Evolutionary conservation across 2,797 vertebrate genomes (phyloP).

Genomic region (Darevskia mixta): DNA sequence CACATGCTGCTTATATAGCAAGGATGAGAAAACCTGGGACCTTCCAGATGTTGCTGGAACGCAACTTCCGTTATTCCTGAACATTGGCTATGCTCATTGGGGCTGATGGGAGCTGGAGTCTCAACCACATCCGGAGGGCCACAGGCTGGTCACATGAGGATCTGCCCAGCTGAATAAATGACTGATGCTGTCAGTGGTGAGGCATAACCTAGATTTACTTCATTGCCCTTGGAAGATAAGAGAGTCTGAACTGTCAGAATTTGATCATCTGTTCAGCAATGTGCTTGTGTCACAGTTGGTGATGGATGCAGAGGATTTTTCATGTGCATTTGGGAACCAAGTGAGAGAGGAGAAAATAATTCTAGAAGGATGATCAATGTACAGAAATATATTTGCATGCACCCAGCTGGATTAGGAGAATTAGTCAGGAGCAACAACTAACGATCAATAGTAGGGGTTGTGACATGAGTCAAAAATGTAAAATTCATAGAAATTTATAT

Average conservation of each 20-base stretch:
- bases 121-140: neutral
- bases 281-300: neutral
- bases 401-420: neutral
- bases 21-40: neutral
- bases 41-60: neutral
- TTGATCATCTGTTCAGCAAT: neutral
- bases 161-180: neutral
- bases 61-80: neutral
- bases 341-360: neutral
- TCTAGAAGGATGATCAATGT: neutral
- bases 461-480: conserved; percentile 20
- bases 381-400: neutral
- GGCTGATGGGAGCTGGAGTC: neutral
- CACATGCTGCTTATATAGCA: neutral
- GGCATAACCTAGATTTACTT: neutral
- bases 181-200: neutral
- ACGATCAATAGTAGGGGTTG: conserved; percentile 3
- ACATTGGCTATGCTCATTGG: neutral
- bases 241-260: neutral
- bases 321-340: too few relatives aligned
- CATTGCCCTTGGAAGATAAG: neutral
- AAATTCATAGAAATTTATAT: conserved; percentile 34
- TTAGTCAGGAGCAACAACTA: conserved; percentile 21
- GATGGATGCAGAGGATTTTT: neutral
- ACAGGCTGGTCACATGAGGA: neutral